Conservation (phyloP, 1,140 invertebrate genomes). For the Scylla paramamosain region DNA sequence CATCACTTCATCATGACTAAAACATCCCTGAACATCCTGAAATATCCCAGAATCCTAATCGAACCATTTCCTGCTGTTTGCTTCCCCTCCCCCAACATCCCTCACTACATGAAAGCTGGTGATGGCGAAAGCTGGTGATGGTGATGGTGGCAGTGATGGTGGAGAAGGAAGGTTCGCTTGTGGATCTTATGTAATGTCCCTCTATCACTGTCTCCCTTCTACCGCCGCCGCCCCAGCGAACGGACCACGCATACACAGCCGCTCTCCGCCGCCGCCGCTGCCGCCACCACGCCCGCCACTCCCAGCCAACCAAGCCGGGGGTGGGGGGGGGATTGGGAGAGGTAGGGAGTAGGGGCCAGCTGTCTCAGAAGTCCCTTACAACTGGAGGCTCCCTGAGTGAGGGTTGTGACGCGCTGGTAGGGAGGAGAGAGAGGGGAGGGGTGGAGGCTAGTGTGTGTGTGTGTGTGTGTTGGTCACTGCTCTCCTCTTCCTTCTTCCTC, state of each 20-base stretch:
- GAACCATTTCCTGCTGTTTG: background rate
- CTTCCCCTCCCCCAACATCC: background rate
- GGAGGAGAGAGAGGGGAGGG: background rate
- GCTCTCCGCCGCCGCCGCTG: background rate
- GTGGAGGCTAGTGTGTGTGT: background rate
- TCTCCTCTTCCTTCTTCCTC: background rate
- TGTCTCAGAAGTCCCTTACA: conserved; percentile 10
- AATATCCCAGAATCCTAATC: too few relatives aligned
- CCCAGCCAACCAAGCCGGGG: background rate
- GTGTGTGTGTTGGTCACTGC: background rate
- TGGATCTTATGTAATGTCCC: background rate
- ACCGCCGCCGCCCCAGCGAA: background rate
- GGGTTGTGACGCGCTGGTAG: background rate
- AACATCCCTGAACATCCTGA: too few relatives aligned
- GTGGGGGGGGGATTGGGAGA: background rate
- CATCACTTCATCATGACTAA: too few relatives aligned
- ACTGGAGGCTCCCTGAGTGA: background rate
- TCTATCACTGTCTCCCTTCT: background rate
- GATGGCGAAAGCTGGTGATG: background rate
- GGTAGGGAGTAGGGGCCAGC: background rate
- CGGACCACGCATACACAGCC: background rate
- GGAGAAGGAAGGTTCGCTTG: background rate
- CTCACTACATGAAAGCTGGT: too few relatives aligned
- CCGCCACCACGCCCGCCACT: background rate
- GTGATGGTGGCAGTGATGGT: background rate